A percentile compares a stretch with the other conserved stretches of the same genome.
Conservation (phyloP, 2,113 vertebrate species). For the Dryoscopus gambensis region DNA sequence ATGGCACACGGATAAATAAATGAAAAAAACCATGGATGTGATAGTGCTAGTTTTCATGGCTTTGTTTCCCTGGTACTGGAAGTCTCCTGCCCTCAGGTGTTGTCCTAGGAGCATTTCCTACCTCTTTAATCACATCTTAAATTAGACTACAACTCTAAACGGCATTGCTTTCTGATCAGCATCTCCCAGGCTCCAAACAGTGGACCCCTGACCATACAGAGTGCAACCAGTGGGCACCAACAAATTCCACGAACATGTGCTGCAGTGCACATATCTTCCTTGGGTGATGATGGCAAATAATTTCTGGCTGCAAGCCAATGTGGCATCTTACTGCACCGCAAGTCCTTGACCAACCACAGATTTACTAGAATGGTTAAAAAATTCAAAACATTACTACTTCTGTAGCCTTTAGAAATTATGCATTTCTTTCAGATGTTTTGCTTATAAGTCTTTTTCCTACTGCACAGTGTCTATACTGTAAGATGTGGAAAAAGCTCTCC, state of each 20-base stretch:
- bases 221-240: background rate
- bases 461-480: background rate
- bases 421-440: background rate
- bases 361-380: background rate
- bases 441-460: background rate
- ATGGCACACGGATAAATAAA: background rate
- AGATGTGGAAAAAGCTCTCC: slow-evolving; percentile 40
- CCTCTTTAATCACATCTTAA: background rate
- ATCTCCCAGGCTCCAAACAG: background rate
- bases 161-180: background rate
- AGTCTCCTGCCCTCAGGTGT: background rate
- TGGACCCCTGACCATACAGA: background rate
- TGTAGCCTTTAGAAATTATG: background rate
- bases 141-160: background rate
- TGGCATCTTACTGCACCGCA: background rate
- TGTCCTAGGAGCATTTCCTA: background rate
- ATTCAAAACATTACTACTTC: background rate
- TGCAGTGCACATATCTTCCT: background rate
- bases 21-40: background rate
- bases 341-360: background rate
- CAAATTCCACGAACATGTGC: background rate
- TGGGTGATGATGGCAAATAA: rapidly evolving
- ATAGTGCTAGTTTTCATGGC: background rate
- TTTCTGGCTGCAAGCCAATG: background rate
- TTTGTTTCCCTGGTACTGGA: background rate